Base-by-base conservation (phyloP, 1,140 invertebrate species). In the Ooceraea biroi region DNA sequence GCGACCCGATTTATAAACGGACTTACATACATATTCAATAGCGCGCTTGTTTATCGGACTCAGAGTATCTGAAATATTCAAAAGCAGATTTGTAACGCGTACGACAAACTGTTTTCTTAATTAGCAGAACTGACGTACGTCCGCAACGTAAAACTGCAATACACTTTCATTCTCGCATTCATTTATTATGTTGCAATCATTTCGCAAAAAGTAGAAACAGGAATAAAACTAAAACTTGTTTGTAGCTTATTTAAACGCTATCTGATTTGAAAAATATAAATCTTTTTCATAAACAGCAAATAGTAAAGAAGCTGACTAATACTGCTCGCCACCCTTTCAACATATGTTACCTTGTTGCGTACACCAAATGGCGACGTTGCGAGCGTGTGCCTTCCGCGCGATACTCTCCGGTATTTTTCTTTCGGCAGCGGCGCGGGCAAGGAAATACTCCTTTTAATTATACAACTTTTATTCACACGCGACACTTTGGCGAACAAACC, bases 31-130 rank as follows among this genome's bases (percentile, higher is more conserved):
- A 78, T 69, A 78, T 46, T 69, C 22, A 69, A 69, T 19, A 69
- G 44, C 3, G 22, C 30, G 22, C 11, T 44, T 11, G 3, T 78
- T 78, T 44, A 55, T 44, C 17, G n/a, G n/a, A 8, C 36, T 3
- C 55, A 68, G 68, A 27, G 68, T 78, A 68, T 30, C 41, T 78
- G 50, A 69, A 57, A 78, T 55, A 44, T 69, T 46, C 17, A 44
- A 41, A 44, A 69, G n/a, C 19, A 61, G 11, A 44, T 63, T 63
- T 41, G n/a, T 30, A 30, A 63, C 25, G 30, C 30, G 30, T 1
- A 41, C 30, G 17, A 41, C 17, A 7, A 14, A 27, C 12, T 8
- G 27, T 66, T 68, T 41, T 19, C 10, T 14, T 25, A 66, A 63
- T 55, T 68, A 66, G 5, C 41, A 48, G 14, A 78, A 68, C 5